These are phyloP conservation scores for Poeciliopsis prolifica DNA, from an alignment of 2,113 vertebrate species.

Conservation along the genomic window DNA sequence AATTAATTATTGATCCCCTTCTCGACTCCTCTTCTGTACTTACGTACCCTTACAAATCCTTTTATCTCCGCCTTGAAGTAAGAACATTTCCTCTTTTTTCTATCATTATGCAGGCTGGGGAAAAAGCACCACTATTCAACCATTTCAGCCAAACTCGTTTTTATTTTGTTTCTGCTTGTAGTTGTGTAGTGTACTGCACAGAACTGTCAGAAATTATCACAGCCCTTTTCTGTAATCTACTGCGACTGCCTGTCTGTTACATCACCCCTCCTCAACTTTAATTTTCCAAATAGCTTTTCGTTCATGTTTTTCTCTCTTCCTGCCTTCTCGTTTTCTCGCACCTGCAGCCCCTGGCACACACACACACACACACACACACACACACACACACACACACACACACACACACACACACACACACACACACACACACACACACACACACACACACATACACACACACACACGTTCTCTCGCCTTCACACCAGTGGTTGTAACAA, in stretches of 20 bases:
- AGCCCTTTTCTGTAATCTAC: constrained; percentile 34
- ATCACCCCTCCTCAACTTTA: constrained; percentile 12
- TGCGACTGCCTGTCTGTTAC: not conserved
- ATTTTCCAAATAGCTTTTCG: constrained; percentile 30
- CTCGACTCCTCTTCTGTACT: constrained; percentile 79
- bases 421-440: not conserved
- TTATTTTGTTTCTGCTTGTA: constrained; percentile 20
- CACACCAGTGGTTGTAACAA: constrained; percentile 22
- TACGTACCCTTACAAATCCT: constrained; percentile 82
- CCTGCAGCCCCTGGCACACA: constrained; percentile 4
- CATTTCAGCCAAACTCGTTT: constrained; percentile 53
- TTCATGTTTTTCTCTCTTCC: constrained; percentile 7
- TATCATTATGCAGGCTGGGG: constrained; percentile 66
- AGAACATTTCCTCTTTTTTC: constrained; percentile 77
- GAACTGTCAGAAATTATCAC: constrained; percentile 32
- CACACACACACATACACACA: not conserved
- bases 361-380: not conserved
- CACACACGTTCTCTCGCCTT: constrained; percentile 18
- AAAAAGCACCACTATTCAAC: constrained; percentile 51
- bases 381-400: not conserved
- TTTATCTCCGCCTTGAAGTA: constrained; percentile 74
- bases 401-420: not conserved
- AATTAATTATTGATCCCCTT: constrained; percentile 85
- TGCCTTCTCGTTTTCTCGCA: not conserved
- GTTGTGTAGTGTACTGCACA: constrained; percentile 10